phyloP scores from a whole-genome alignment of 1,140 invertebrate genomes.

The Halesus radiatus region DNA sequence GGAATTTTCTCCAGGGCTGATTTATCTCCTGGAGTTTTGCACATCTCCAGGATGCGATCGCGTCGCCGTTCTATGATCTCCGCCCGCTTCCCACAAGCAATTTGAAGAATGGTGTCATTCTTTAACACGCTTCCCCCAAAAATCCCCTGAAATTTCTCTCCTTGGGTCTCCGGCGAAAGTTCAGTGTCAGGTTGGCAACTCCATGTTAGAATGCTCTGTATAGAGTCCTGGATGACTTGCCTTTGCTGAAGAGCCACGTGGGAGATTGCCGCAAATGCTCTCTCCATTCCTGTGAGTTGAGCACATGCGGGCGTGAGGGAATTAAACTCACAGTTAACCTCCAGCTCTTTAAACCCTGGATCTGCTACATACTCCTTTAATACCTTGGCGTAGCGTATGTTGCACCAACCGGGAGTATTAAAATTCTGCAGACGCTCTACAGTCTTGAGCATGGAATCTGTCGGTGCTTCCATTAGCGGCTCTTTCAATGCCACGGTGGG shows the following conservation, averaged over 20 bases:
- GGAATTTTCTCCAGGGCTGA: slow-evolving; percentile 54
- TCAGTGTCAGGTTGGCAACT: neutral
- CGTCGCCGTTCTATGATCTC: slow-evolving; percentile 44
- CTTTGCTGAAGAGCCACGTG: slow-evolving; percentile 2
- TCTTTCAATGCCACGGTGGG: neutral
- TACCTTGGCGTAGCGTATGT: neutral
- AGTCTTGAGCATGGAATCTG: neutral
- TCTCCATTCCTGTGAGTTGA: slow-evolving; percentile 1
- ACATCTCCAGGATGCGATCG: slow-evolving; percentile 51
- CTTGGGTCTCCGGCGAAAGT: neutral
- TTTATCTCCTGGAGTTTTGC: slow-evolving; percentile 54
- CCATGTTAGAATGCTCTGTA: slow-evolving; percentile 1
- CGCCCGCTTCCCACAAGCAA: neutral
- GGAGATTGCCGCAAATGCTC: neutral
- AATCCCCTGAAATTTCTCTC: neutral
- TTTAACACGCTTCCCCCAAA: neutral
- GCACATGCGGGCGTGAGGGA: neutral
- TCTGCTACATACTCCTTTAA: neutral
- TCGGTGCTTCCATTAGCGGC: neutral
- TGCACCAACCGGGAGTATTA: neutral
- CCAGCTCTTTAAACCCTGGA: neutral
- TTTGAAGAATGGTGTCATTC: neutral
- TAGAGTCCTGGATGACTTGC: slow-evolving; percentile 3
- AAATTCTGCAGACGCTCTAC: neutral
- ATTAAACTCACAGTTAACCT: neutral